Base-by-base conservation (phyloP, 2,888 invertebrate genomes). In the Pyrrhosoma nymphula region DNA sequence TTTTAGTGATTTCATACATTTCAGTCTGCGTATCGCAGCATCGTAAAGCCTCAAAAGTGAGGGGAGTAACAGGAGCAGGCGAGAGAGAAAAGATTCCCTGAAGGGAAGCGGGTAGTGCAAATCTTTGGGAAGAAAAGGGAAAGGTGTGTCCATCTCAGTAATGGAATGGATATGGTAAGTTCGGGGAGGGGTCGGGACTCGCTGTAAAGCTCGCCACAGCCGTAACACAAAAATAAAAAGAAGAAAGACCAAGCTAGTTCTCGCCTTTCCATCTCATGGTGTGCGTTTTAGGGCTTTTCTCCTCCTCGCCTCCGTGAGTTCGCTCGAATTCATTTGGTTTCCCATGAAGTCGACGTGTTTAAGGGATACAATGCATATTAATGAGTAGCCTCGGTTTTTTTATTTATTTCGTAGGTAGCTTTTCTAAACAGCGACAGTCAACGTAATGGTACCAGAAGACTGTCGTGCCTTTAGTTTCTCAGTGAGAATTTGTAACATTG, bases 121-220 rank as follows among this genome's bases (percentile, higher is more conserved):
- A 35, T 14, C 35, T n/a, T 10, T 3, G 35, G 82, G 18, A 82
- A 16, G 12, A n/a, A 35, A 82, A 14, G 82, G 6, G 35, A 69
- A 82, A 82, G 35, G 30, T 47, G 82, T 35, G 30, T 8, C 82
- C 16, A 82, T 0, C 26, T 20, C 82, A 35, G 82, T 82, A 82
- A 82, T 82, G 82, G 82, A 82, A 82, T 82, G 82, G 82, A 35
- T 30, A 82, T 35, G 82, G 30, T 82, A 35, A 82, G 30, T 82
- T 35, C 47, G 8, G 47, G 47, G 47, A 2, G 82, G 30, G 30
- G 82, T 12, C n/a, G 14, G 16, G 82, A 35, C 35, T 30, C 82
- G 35, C 82, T 30, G 35, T 82, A 26, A 82, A 35, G 18, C 82
- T 35, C 18, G 35, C 82, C 30, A 16, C 82, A 14, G 16, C 16